phyloP scores from a whole-genome alignment of 2,888 invertebrate species.

The Agelastica alni region DNA sequence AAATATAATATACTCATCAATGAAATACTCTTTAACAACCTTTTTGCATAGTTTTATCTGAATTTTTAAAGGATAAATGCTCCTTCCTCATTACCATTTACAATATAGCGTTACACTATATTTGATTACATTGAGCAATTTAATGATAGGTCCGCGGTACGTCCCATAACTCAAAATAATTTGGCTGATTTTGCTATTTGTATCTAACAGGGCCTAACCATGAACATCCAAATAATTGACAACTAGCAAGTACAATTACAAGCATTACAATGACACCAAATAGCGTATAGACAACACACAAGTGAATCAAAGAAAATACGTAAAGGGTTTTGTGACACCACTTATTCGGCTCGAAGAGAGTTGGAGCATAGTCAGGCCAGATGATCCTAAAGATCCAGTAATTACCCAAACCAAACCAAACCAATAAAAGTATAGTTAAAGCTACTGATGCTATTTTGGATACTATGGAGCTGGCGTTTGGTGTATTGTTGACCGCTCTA shows the following conservation, averaged over 20 bases:
- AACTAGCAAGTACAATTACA: conserved; percentile 65
- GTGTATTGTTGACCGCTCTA: conserved; percentile 53
- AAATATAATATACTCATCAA: background rate
- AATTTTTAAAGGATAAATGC: background rate
- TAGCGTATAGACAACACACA: conserved; percentile 71
- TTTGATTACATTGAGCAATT: conserved; percentile 30
- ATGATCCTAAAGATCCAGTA: conserved; percentile 78
- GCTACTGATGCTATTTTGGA: conserved; percentile 67
- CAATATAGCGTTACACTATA: conserved; percentile 2
- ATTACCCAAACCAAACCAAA: conserved; percentile 80
- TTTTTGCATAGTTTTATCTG: background rate
- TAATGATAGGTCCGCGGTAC: conserved; percentile 52
- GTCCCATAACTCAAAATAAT: conserved; percentile 54
- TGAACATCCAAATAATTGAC: conserved; percentile 73
- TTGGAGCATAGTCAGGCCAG: conserved; percentile 76
- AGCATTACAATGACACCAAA: conserved; percentile 63
- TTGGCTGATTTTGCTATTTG: conserved; percentile 63
- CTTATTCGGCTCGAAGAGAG: conserved; percentile 74
- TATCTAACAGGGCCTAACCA: conserved; percentile 68
- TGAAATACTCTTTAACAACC: background rate
- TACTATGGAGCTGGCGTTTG: conserved; percentile 61
- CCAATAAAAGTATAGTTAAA: conserved; percentile 70
- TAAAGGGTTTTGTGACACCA: conserved; percentile 82
- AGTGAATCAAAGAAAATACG: conserved; percentile 75
- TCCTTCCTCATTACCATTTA: background rate